These are phyloP conservation scores for Popillia japonica DNA, from an alignment of 1,140 invertebrate genomes.

Conservation along the genomic window DNA sequence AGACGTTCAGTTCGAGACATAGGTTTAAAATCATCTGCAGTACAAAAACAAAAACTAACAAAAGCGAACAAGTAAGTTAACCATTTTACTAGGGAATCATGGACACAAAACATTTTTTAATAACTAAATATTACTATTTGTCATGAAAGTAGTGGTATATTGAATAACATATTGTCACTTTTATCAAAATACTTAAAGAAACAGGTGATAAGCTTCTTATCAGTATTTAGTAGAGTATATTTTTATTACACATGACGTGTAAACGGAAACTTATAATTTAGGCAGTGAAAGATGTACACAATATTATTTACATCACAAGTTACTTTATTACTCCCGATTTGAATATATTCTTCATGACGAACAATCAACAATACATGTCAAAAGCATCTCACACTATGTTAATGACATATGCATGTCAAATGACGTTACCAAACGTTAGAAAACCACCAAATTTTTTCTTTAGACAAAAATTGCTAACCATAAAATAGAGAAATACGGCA, in stretches of 20 bases:
- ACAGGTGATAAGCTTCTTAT: constrained; percentile 44
- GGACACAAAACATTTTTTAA: constrained; percentile 31
- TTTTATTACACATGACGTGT: constrained; percentile 19
- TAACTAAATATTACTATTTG: constrained; percentile 42
- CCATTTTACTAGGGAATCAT: background rate
- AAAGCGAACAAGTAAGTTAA: constrained; percentile 24
- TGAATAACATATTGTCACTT: constrained; percentile 51
- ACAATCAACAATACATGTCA: no score
- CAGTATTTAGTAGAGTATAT: background rate
- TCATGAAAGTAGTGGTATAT: constrained; percentile 45
- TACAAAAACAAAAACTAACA: constrained; percentile 43
- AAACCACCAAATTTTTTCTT: no score
- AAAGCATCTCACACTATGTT: no score
- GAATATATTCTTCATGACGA: background rate
- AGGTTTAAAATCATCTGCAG: constrained; percentile 55
- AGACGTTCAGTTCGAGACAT: constrained; percentile 68
- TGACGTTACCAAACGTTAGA: no score
- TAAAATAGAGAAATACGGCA: no score
- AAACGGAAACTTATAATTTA: constrained; percentile 1
- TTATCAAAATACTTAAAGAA: constrained; percentile 42
- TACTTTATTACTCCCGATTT: constrained; percentile 1
- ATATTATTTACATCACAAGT: background rate
- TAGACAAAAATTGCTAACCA: no score
- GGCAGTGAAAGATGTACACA: background rate
- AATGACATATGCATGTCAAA: no score